Base-by-base conservation (phyloP, 53 echinoderm and acorn worm genomes). In the Paracentrotus lividus region DNA sequence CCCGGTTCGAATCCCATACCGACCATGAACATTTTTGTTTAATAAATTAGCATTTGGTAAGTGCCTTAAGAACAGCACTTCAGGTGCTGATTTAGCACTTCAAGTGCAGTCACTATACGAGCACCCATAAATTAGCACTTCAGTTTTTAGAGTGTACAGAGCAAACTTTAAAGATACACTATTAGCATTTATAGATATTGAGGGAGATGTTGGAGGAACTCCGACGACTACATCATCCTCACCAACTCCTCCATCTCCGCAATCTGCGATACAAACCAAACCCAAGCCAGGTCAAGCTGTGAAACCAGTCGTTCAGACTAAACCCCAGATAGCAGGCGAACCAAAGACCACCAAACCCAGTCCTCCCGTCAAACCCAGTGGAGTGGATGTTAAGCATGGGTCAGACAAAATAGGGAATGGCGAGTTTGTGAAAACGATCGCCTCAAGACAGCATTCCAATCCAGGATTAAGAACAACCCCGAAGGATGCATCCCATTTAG, bases 381-480 rank as follows among this genome's bases (percentile, higher is more conserved):
- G 78, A 1, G 78, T 72, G 54, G 90, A 90, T 61, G 64, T 89
- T n/a, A 77, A 92, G 81, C 40, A 24, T 2, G 42, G 21, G 8
- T 32, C 38, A 14, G 49, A 72, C 27, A 51, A 58, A 52, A 2
- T 33, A 26, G 75, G 86, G n/a, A 86, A 86, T 55, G 86, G 86
- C 18, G 86, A 86, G 31, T 55, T 56, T 56, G 36, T 24, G 8
- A 26, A 52, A n/a, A 24, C 27, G 9, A 12, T 77, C 34, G 81
- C 81, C 92, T 78, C 57, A 1, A 92, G 92, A 42, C 92, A 92
- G n/a, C 54, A 81, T 77, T 92, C 92, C 23, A 92, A 92, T 49
- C 90, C 90, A 21, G 60, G 5, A 20, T 0, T 13, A 60, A 32
- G 45, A 38, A 2, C 64, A 15, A n/a, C 45, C 23, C 45, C 47